A percentile compares a stretch with the other conserved stretches of the same genome.
Conservation (phyloP, 2,888 invertebrate species). For the Eustalomyia histrio region DNA sequence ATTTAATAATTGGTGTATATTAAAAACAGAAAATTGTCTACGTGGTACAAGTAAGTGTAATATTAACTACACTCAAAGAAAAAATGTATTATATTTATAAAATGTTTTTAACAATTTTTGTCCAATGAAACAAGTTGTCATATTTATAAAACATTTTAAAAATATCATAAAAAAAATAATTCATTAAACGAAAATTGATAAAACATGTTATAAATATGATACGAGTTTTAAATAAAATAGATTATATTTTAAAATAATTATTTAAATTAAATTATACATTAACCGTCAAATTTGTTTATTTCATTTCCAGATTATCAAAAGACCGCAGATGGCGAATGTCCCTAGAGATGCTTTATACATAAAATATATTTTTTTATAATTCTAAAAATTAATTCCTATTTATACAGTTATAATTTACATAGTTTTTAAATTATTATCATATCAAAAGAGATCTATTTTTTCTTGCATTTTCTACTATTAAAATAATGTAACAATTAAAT, state of each 20-base stretch:
- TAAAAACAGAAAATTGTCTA: slow-evolving; percentile 79
- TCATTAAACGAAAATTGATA: too few species aligned
- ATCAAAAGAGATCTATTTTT: slow-evolving; percentile 24
- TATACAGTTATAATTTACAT: slow-evolving; percentile 53
- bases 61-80: neutral
- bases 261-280: neutral
- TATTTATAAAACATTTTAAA: too few species aligned
- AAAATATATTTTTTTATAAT: slow-evolving; percentile 33
- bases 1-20: slow-evolving; percentile 77
- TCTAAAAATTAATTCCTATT: slow-evolving; percentile 59
- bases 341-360: slow-evolving; percentile 74
- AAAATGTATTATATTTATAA: too few species aligned
- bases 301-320: slow-evolving; percentile 76
- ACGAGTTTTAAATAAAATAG: too few species aligned
- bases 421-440: slow-evolving; percentile 49
- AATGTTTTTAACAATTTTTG: too few species aligned
- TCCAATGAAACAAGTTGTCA: too few species aligned
- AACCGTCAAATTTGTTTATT: slow-evolving; percentile 11
- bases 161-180: too few species aligned
- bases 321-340: slow-evolving; percentile 78
- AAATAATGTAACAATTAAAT: slow-evolving; percentile 11
- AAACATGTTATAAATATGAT: too few species aligned
- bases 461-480: slow-evolving; percentile 12
- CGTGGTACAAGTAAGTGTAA: slow-evolving; percentile 72
- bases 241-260: too few species aligned